A percentile compares a stretch with the other conserved stretches of the same genome.
phyloP scores from a whole-genome alignment of 2,113 vertebrate genomes.

The Mystacornis crossleyi region DNA sequence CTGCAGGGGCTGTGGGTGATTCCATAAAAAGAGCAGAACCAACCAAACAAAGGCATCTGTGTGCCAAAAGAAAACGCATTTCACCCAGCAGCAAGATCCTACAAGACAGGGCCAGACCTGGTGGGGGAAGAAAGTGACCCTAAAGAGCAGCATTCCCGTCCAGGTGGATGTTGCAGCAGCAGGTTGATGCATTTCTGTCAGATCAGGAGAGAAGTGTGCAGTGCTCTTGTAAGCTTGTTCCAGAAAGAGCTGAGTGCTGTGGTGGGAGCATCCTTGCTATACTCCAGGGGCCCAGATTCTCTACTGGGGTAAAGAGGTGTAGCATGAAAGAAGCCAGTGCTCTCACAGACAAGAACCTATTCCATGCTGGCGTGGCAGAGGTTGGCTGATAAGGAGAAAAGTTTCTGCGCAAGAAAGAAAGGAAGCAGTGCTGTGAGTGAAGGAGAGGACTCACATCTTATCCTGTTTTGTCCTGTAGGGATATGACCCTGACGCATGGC shows the following conservation, averaged over 20 bases:
- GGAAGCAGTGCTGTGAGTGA: neutral
- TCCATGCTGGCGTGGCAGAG: neutral
- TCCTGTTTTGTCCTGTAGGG: neutral
- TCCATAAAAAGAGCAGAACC: neutral
- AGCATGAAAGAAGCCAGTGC: neutral
- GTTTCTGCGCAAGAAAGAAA: neutral
- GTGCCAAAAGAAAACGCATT: neutral
- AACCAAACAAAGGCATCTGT: neutral
- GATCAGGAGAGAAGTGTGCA: neutral
- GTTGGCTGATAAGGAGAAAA: neutral
- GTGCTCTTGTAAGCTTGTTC: neutral
- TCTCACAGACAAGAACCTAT: rapidly evolving
- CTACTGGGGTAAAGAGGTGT: rapidly evolving
- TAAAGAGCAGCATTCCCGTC: neutral
- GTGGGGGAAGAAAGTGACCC: neutral
- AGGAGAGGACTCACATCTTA: neutral
- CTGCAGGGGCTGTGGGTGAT: neutral
- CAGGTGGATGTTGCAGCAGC: neutral
- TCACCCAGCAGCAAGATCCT: neutral
- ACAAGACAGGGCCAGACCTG: neutral
- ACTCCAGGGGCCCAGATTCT: neutral
- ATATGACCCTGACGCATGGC: neutral
- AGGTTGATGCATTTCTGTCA: neutral
- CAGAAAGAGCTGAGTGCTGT: neutral
- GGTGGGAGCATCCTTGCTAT: neutral